Base-by-base conservation (phyloP, 2,888 invertebrate genomes). In the Lypha dubia region DNA sequence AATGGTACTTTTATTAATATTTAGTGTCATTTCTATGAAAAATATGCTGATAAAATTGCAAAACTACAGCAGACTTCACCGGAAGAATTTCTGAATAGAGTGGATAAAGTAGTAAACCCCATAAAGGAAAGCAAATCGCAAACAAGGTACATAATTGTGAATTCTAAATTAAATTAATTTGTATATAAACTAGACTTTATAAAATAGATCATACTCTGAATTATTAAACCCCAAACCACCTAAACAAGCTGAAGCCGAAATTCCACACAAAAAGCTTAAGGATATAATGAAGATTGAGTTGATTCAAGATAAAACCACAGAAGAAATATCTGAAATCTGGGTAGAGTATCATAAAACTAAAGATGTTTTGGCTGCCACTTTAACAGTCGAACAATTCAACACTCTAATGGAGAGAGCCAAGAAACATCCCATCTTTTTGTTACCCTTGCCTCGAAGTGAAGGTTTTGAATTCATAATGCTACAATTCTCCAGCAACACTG, bases 401-500 rank as follows among this genome's bases (percentile, higher is more conserved):
- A 93, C 91, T 74, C 93, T 97, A 82, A 93, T 93, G 85, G 89
- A 93, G 38, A 93, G 93, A 41, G 94, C 95, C 85, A 93, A 93
- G 85, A 90, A 93, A 76, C 94, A 94, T 91, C 94, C 96, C 0
- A 94, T 95, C 35, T 98, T 98, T 91, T 88, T 98, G 79, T 94
- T 97, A 86, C 96, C 97, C 0, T 90, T 98, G 85, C 97, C 97
- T 0, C 93, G 97, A 68, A 94, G 95, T 22, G 95, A 96, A 88
- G 97, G 97, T 13, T 98, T 96, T 89, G 97, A 98, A 92, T 97
- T 97, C 90, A 94, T 97, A 73, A 93, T 97, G 93, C 93, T 95
- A 70, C 97, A 97, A 90, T 96, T 95, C 90, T 93, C 94, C 51
- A 94, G 94, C 3, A 95, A 96, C 86, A 93, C 95, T 62, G 94